Percentiles rank a stretch among this genome's conserved stretches.
Evolutionary conservation across 2,888 invertebrate genomes (phyloP).

Genomic region (Eudemis profundana): DNA sequence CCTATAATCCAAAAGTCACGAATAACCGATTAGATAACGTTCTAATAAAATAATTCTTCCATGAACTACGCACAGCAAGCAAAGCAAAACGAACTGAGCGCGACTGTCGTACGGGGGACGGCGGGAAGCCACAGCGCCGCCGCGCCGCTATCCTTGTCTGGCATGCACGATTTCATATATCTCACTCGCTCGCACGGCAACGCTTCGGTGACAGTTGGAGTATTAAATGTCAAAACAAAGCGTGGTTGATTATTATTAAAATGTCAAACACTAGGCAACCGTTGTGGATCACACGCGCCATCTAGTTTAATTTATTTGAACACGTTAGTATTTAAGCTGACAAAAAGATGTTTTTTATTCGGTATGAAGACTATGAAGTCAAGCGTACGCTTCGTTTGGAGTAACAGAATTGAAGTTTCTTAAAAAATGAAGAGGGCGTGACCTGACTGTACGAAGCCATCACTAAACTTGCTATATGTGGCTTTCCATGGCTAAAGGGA

Average conservation of each 20-base stretch:
- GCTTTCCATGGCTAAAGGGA: no score
- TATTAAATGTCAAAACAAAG: slow-evolving; percentile 81
- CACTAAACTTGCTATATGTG: no score
- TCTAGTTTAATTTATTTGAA: slow-evolving; percentile 53
- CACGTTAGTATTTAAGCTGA: slow-evolving; percentile 12
- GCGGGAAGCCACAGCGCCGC: slow-evolving; percentile 81
- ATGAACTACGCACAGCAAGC: slow-evolving; percentile 71
- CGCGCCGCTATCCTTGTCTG: slow-evolving; percentile 69
- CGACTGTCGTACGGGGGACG: slow-evolving; percentile 78
- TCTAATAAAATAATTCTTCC: slow-evolving; percentile 64
- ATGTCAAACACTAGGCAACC: slow-evolving; percentile 70
- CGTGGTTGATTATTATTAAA: slow-evolving; percentile 67
- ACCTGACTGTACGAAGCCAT: no score
- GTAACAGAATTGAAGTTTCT: no score
- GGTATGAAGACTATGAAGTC: no score
- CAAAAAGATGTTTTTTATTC: slow-evolving; percentile 1
- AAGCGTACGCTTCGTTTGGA: no score
- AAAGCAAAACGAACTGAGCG: slow-evolving; percentile 64
- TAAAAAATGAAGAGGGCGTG: no score
- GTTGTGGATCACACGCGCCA: slow-evolving; percentile 60
- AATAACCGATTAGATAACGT: slow-evolving; percentile 50
- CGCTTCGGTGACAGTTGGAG: slow-evolving; percentile 72
- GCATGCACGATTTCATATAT: slow-evolving; percentile 50
- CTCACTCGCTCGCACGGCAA: slow-evolving; percentile 62
- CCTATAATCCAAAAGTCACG: slow-evolving; percentile 49